Conservation (phyloP, 2,797 vertebrate genomes). For the Periophthalmus magnuspinnatus region DNA sequence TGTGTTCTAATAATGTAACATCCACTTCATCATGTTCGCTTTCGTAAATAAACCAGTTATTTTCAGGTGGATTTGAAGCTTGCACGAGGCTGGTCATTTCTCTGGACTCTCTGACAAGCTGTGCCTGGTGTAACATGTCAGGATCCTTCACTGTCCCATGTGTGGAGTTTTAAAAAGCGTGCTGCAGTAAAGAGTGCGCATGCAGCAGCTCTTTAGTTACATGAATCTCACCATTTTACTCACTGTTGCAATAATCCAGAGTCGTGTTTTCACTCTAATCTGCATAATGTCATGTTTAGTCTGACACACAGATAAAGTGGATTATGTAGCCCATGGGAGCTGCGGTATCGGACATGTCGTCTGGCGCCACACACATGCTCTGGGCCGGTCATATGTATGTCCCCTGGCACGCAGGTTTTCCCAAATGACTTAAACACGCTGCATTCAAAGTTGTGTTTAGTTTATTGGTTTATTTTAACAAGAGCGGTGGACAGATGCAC, state of each 20-base stretch:
- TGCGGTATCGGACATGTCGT: constrained; percentile 30
- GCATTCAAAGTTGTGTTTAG: constrained; percentile 18
- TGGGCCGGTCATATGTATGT: constrained; percentile 19
- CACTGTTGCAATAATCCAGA: background rate
- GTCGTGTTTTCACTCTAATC: constrained; percentile 10
- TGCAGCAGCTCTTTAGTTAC: background rate
- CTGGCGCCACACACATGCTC: constrained; percentile 7
- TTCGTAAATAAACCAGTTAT: background rate
- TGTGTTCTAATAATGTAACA: background rate
- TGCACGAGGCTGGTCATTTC: background rate
- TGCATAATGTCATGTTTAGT: constrained; percentile 50
- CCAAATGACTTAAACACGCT: constrained; percentile 46
- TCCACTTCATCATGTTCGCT: background rate
- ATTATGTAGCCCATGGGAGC: constrained; percentile 52
- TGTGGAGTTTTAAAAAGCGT: constrained; percentile 5
- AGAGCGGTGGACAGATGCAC: constrained; percentile 24
- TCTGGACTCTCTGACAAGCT: constrained; percentile 17
- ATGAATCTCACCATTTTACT: background rate
- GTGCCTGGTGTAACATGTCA: constrained; percentile 17
- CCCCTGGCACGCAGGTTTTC: constrained; percentile 44
- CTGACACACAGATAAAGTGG: constrained; percentile 61
- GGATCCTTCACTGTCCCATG: background rate
- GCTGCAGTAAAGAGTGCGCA: constrained; percentile 17
- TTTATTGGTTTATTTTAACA: no score
- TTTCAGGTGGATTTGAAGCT: background rate